A percentile compares a stretch with the other conserved stretches of the same genome.
These are phyloP conservation scores for Heteromyza rotundicornis DNA, from an alignment of 2,888 invertebrate genomes.

Conservation along the genomic window DNA sequence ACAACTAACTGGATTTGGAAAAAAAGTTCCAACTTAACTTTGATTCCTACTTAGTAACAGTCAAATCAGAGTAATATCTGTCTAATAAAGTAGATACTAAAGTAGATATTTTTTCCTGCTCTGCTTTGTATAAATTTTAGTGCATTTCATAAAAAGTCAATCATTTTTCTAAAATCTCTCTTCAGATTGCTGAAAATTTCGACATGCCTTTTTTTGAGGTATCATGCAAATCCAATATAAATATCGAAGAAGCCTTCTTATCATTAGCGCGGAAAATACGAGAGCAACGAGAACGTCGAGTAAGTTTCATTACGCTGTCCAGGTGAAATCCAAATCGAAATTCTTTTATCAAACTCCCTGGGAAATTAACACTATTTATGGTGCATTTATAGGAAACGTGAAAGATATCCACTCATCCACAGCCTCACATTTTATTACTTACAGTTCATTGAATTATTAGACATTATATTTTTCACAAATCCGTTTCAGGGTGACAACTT, in stretches of 20 bases:
- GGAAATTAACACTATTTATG: no score
- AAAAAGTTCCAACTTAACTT: no score
- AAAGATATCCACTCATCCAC: no score
- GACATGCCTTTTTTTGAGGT: slow-evolving; percentile 90
- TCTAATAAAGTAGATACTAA: background rate
- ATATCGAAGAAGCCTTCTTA: slow-evolving; percentile 83
- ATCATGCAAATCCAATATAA: slow-evolving; percentile 84
- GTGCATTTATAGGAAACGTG: no score
- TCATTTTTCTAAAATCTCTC: no score
- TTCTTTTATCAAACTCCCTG: no score
- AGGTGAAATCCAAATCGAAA: background rate
- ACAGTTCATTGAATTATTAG: no score
- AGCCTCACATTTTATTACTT: no score
- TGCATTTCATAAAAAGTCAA: no score
- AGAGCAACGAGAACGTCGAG: slow-evolving; percentile 78
- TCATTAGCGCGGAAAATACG: slow-evolving; percentile 82
- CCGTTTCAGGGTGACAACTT: slow-evolving; percentile 64
- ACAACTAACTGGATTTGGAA: no score
- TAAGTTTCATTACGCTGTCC: slow-evolving; percentile 55
- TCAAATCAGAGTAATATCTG: slow-evolving; percentile 9
- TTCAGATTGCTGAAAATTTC: slow-evolving; percentile 83
- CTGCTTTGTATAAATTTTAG: no score
- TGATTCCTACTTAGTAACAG: no score
- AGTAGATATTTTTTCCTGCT: background rate
- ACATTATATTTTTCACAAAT: slow-evolving; percentile 16